These are phyloP conservation scores for Oscheius myriophilus DNA, from an alignment of 2,888 invertebrate genomes.

Conservation along the genomic window DNA sequence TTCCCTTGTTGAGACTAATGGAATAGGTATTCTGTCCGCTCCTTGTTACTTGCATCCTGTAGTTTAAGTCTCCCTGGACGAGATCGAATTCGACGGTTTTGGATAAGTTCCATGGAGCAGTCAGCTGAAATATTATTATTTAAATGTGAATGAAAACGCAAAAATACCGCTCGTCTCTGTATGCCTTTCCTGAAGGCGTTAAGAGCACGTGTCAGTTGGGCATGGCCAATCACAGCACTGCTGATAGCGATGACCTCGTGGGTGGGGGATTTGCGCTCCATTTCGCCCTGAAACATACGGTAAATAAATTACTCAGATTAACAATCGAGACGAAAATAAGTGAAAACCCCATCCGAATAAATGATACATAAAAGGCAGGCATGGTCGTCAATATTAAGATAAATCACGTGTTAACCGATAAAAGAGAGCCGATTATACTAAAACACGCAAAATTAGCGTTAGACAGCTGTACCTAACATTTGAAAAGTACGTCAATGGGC, in stretches of 20 bases:
- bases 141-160: neutral
- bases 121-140: constrained; percentile 74
- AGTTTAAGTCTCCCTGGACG: constrained; percentile 87
- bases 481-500: too few relatives aligned
- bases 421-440: too few relatives aligned
- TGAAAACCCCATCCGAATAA: too few relatives aligned
- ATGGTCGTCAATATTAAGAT: too few relatives aligned
- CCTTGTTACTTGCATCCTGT: constrained; percentile 81
- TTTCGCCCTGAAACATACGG: too few relatives aligned
- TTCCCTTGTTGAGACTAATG: constrained; percentile 91
- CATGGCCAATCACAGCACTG: constrained; percentile 68
- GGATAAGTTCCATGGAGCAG: constrained; percentile 88
- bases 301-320: too few relatives aligned
- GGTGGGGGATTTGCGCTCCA: too few relatives aligned
- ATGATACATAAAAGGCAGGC: too few relatives aligned
- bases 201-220: constrained; percentile 63
- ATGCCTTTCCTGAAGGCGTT: constrained; percentile 65
- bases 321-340: too few relatives aligned
- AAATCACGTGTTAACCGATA: constrained; percentile 53
- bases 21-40: constrained; percentile 91
- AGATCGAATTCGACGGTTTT: constrained; percentile 89
- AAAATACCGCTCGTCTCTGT: constrained; percentile 53
- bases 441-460: too few relatives aligned
- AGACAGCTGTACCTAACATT: too few relatives aligned
- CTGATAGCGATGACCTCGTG: constrained; percentile 66